phyloP scores from a whole-genome alignment of 2,888 invertebrate genomes.

The Platycnemis pennipes region DNA sequence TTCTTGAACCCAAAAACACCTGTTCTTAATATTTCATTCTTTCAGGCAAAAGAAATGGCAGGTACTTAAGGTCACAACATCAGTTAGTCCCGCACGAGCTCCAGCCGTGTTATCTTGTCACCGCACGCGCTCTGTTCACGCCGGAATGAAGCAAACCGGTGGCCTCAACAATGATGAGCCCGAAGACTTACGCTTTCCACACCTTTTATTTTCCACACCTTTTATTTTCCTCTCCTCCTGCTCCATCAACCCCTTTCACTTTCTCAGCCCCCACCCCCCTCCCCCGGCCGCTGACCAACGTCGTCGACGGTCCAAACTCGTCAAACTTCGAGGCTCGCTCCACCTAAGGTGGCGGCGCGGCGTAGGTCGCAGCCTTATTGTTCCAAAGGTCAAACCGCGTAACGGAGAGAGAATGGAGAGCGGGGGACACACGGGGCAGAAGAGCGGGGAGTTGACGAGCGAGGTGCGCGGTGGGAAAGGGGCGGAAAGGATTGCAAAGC shows the following conservation, averaged over 20 bases:
- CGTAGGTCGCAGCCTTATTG: conserved; percentile 60
- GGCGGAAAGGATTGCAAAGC: conserved; percentile 17
- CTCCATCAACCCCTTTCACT: not conserved
- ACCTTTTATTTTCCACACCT: not conserved
- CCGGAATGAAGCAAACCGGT: no score
- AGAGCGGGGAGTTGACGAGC: not conserved
- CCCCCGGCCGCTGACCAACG: not conserved
- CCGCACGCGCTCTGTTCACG: no score
- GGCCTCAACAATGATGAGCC: no score
- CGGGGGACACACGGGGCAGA: not conserved
- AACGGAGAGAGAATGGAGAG: conserved; percentile 24
- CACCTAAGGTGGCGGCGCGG: conserved; percentile 50
- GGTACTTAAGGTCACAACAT: no score
- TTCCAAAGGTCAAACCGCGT: conserved; percentile 57
- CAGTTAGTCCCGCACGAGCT: no score
- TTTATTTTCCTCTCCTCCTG: not conserved
- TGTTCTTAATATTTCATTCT: no score
- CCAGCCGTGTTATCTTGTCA: no score
- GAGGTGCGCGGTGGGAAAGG: not conserved
- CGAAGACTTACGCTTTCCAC: not conserved
- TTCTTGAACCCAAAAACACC: no score
- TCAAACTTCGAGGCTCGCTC: conserved; percentile 53
- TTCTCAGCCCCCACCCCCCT: not conserved
- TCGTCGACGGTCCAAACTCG: conserved; percentile 45
- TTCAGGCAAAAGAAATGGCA: no score